A percentile compares a stretch with the other conserved stretches of the same genome.
Evolutionary conservation across 2,113 vertebrate genomes (phyloP).

Genomic region (Rhipidura dahli): DNA sequence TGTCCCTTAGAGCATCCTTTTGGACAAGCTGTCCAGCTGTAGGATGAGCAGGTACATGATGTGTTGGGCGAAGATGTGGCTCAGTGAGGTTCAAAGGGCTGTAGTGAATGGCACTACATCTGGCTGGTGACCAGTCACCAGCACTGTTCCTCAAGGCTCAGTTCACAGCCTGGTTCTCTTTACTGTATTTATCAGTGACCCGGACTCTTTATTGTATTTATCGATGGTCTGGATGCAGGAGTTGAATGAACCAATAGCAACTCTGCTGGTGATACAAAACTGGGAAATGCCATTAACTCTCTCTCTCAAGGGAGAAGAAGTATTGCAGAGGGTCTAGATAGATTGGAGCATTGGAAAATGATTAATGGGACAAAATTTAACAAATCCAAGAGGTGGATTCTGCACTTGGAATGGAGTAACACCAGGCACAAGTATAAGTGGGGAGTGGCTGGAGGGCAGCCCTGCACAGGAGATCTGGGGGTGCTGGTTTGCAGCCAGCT

Average conservation of each 20-base stretch:
- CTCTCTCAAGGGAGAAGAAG: background rate
- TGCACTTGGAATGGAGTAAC: background rate
- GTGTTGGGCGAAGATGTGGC: background rate
- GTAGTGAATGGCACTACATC: background rate
- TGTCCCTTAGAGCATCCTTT: background rate
- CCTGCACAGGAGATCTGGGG: background rate
- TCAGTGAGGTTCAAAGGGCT: background rate
- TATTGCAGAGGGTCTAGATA: background rate
- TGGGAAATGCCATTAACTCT: background rate
- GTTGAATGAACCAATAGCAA: background rate
- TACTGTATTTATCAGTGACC: background rate
- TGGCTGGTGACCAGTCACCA: background rate
- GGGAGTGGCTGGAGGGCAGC: background rate
- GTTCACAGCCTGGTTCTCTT: background rate
- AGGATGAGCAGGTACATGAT: background rate
- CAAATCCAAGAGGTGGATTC: background rate
- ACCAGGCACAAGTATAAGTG: accelerated
- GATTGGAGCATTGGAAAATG: background rate
- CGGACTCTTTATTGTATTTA: background rate
- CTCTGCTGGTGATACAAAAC: background rate
- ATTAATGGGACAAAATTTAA: background rate
- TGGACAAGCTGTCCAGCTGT: background rate
- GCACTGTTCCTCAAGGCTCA: background rate
- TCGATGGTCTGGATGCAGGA: background rate
- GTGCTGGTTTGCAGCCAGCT: background rate